Evolutionary conservation across 2,797 vertebrate genomes (phyloP), one percentile per base, ranked within the genome.

Genomic region (Ptychadena robeensis): DNA sequence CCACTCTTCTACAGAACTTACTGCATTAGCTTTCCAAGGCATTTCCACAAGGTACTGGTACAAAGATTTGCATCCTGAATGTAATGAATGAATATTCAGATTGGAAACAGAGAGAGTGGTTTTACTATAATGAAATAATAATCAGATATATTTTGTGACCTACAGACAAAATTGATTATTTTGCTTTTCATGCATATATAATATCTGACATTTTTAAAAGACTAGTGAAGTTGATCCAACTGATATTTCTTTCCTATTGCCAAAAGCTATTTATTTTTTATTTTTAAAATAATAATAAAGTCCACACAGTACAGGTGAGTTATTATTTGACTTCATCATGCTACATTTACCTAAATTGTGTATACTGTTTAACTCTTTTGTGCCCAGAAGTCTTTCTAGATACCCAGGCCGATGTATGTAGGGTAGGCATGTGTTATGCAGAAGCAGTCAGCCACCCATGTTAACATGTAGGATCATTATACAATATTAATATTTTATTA

Each of bases 41-140:
- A 22, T 18, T 53, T 22, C 15, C 18, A 53, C 2, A 7, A 53
- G 44, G 44, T 6, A 53, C n/a, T n/a, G n/a, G n/a, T n/a, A n/a
- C 11, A 30, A 12, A 73, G 35, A 37, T 11, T 61, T 76, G 40
- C 5, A 66, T 4, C 7, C 30, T 75, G 25, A 76, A 44, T 18
- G 44, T 38, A 76, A 65, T 12, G 15, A 30, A 40, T 31, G 48
- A 40, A 53, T 48, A 32, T 48, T 38, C 63, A 67, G 74, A 65
- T 31, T 61, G 73, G n/a, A 35, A 48, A 10, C 25, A 66, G 12
- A 67, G 4, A 32, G 31, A 77, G 27, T 37, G 38, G 53, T 77
- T 53, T 67, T 31, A 53, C 27, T 48, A 12, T 53, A 77, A 77
- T 77, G 44, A 66, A 77, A 53, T 67, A 12, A 77, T 40, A 77